phyloP scores from a whole-genome alignment of 1,140 invertebrate species.

The Drosophila watanabei region DNA sequence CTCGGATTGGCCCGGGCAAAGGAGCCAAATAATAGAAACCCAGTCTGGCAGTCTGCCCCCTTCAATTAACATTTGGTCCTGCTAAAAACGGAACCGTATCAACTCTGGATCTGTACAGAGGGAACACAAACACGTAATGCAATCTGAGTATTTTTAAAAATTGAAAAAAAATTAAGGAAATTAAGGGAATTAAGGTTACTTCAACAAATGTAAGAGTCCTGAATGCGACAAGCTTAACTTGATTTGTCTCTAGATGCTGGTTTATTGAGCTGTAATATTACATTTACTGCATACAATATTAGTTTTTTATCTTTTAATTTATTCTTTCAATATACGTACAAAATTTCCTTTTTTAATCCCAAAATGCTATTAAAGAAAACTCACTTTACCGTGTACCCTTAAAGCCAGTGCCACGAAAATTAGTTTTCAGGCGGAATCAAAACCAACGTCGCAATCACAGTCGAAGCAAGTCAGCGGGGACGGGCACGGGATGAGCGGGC shows the following conservation, averaged over 20 bases:
- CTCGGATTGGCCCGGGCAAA: constrained; percentile 22
- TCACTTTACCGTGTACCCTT: constrained; percentile 22
- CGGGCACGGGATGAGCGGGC: constrained; percentile 11
- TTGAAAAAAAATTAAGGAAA: no score
- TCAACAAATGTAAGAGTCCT: no score
- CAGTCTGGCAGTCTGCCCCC: constrained; percentile 7
- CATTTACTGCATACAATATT: no score
- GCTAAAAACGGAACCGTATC: constrained; percentile 41
- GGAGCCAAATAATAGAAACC: constrained; percentile 55
- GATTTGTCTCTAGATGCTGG: no score
- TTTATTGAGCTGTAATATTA: no score
- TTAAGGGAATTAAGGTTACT: no score
- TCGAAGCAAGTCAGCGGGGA: constrained; percentile 24
- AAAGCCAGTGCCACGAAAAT: constrained; percentile 31
- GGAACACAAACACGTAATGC: not conserved
- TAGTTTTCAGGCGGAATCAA: constrained; percentile 53
- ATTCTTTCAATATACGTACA: no score
- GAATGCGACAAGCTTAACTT: no score
- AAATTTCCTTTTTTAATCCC: no score
- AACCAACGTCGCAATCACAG: constrained; percentile 29
- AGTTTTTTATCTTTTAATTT: no score
- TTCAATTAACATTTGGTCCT: constrained; percentile 73
- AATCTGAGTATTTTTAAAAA: not conserved
- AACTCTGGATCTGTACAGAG: not conserved
- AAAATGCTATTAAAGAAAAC: not conserved